Evolutionary conservation across 2,888 invertebrate species (phyloP).

Genomic region (Monopis laevigella): DNA sequence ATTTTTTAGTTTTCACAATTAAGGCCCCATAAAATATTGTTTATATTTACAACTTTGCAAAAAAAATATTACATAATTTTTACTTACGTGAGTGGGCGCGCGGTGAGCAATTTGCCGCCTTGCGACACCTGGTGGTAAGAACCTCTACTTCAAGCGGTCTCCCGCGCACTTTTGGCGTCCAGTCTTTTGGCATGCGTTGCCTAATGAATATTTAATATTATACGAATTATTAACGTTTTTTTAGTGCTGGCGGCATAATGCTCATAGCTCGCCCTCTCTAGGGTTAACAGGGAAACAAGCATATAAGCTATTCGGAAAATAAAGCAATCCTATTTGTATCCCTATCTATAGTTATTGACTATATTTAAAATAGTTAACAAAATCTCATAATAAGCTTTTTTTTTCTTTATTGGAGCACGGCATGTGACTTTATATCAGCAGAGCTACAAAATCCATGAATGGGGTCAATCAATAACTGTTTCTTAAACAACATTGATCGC

Average conservation of each 20-base stretch:
- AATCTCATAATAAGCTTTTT: too few relatives aligned
- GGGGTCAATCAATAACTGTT: too few relatives aligned
- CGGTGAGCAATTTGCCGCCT: conserved; percentile 17
- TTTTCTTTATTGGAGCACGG: too few relatives aligned
- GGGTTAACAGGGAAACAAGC: too few relatives aligned
- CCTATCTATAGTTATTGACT: too few relatives aligned
- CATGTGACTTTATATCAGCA: too few relatives aligned
- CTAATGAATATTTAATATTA: conserved; percentile 1
- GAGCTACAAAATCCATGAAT: too few relatives aligned
- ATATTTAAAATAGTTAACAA: too few relatives aligned
- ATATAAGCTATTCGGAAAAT: too few relatives aligned
- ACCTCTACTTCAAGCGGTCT: not conserved
- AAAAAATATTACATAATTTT: conserved; percentile 10
- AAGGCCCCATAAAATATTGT: conserved; percentile 14
- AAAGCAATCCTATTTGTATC: too few relatives aligned
- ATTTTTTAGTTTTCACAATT: conserved; percentile 10
- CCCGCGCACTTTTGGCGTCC: conserved; percentile 5
- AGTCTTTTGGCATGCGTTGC: conserved; percentile 5
- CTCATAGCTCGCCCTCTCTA: too few relatives aligned
- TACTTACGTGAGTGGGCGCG: conserved; percentile 17
- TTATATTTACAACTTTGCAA: conserved; percentile 14
- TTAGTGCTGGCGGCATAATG: conserved; percentile 6
- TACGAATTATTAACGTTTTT: conserved; percentile 9
- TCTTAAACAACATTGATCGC: too few relatives aligned
- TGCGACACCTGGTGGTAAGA: conserved; percentile 9